These are phyloP conservation scores for Apantesis nais DNA, from an alignment of 2,888 invertebrate species.

Conservation along the genomic window DNA sequence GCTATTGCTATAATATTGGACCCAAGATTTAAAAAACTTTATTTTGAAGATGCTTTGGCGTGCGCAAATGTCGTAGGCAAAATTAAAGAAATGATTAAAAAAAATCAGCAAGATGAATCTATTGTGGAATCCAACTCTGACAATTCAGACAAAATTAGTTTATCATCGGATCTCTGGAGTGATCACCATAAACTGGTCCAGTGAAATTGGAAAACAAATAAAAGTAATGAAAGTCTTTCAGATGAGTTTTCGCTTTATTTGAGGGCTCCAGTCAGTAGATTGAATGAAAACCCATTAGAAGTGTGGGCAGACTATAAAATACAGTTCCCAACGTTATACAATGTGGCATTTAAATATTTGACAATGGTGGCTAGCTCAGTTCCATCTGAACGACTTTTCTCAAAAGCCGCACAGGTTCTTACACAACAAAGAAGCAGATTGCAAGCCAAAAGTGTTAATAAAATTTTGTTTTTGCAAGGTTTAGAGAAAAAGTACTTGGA, in stretches of 20 bases:
- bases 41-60: conserved; percentile 24
- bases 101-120: conserved; percentile 11
- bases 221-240: conserved; percentile 38
- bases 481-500: conserved; percentile 30
- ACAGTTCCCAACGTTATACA: conserved; percentile 39
- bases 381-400: conserved; percentile 31
- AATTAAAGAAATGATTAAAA: conserved; percentile 13
- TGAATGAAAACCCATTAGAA: conserved; percentile 43
- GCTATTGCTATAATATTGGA: conserved; percentile 34
- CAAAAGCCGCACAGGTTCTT: conserved; percentile 40
- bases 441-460: conserved; percentile 26
- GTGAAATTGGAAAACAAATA: conserved; percentile 44
- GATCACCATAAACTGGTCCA: conserved; percentile 49
- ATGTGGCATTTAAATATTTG: conserved; percentile 41
- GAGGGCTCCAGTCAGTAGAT: conserved; percentile 34
- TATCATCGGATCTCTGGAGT: conserved; percentile 41
- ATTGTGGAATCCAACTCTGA: conserved; percentile 44
- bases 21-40: conserved; percentile 35
- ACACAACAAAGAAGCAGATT: conserved; percentile 35
- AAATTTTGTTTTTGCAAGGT: conserved; percentile 40
- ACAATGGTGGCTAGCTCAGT: conserved; percentile 42
- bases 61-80: conserved; percentile 23
- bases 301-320: conserved; percentile 43
- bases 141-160: conserved; percentile 42
- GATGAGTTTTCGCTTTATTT: conserved; percentile 41